Percentiles rank a stretch among this genome's conserved stretches.
Evolutionary conservation across 2,797 vertebrate genomes (phyloP).

Genomic region (Holocentrus rufus): DNA sequence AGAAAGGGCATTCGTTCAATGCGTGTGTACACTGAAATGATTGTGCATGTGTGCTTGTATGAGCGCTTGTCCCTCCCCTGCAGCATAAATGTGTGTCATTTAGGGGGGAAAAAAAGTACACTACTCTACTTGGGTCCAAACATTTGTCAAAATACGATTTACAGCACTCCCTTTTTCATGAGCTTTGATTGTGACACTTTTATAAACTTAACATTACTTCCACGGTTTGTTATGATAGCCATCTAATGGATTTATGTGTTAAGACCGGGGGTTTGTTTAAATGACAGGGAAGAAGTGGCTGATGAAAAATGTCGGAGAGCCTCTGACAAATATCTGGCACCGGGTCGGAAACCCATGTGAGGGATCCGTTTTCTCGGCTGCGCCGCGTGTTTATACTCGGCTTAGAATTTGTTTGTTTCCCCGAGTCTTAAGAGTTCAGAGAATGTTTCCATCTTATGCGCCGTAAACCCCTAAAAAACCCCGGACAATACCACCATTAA

Average conservation of each 20-base stretch:
- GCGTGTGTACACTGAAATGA: background rate
- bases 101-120: slow-evolving; percentile 5
- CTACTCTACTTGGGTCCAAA: slow-evolving; percentile 6
- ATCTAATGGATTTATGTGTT: slow-evolving; percentile 58
- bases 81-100: slow-evolving; percentile 22
- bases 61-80: slow-evolving; percentile 8
- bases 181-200: slow-evolving; percentile 57
- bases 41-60: slow-evolving; percentile 2
- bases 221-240: slow-evolving; percentile 70
- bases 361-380: slow-evolving; percentile 23
- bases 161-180: slow-evolving; percentile 33
- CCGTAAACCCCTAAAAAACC: slow-evolving; percentile 29
- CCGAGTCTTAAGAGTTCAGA: slow-evolving; percentile 1
- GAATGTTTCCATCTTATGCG: slow-evolving; percentile 24
- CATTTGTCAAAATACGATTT: slow-evolving; percentile 49
- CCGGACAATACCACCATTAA: slow-evolving; percentile 27
- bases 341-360: slow-evolving; percentile 41
- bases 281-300: slow-evolving; percentile 62
- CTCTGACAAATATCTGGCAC: slow-evolving; percentile 57
- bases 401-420: slow-evolving; percentile 54
- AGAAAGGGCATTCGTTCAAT: background rate
- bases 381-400: slow-evolving; percentile 49
- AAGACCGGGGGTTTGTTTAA: slow-evolving; percentile 65
- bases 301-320: slow-evolving; percentile 44
- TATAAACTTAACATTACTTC: slow-evolving; percentile 66